Evolutionary conservation across 2,113 vertebrate genomes (phyloP).

Genomic region (Lamprotornis superbus): DNA sequence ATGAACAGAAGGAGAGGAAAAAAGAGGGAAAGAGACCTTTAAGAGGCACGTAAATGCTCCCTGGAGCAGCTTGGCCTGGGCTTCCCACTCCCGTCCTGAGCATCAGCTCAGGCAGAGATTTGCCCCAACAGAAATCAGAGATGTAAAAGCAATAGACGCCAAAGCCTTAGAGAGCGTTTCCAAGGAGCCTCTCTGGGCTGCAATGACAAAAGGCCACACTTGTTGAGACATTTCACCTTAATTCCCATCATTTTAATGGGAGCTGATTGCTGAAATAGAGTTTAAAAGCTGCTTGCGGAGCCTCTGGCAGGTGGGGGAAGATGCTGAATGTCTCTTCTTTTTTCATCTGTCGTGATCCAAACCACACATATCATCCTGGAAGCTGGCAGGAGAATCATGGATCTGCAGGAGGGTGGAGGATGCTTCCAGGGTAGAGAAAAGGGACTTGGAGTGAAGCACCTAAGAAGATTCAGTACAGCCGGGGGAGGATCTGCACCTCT

Average conservation of each 20-base stretch:
- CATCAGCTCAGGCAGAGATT: background rate
- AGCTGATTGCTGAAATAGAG: background rate
- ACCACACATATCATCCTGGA: accelerated
- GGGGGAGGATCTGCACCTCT: background rate
- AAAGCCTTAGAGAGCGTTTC: background rate
- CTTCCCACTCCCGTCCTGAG: background rate
- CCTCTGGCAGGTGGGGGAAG: accelerated
- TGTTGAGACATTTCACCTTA: background rate
- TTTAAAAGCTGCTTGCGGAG: background rate
- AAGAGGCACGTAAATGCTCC: background rate
- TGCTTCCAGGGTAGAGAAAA: background rate
- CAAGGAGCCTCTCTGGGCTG: background rate
- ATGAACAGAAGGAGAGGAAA: background rate
- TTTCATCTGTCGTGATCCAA: accelerated
- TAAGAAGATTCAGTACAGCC: background rate
- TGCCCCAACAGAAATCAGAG: background rate
- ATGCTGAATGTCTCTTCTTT: background rate
- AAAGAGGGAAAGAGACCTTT: background rate
- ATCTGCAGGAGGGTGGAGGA: background rate
- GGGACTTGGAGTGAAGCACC: background rate
- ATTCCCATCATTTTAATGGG: background rate
- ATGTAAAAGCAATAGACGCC: background rate
- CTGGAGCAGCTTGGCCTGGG: accelerated
- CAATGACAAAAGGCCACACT: background rate
- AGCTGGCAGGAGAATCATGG: background rate